Percentiles rank a stretch among this genome's conserved stretches.
phyloP scores from a whole-genome alignment of 2,888 invertebrate species.

The Caenorhabditis angaria region DNA sequence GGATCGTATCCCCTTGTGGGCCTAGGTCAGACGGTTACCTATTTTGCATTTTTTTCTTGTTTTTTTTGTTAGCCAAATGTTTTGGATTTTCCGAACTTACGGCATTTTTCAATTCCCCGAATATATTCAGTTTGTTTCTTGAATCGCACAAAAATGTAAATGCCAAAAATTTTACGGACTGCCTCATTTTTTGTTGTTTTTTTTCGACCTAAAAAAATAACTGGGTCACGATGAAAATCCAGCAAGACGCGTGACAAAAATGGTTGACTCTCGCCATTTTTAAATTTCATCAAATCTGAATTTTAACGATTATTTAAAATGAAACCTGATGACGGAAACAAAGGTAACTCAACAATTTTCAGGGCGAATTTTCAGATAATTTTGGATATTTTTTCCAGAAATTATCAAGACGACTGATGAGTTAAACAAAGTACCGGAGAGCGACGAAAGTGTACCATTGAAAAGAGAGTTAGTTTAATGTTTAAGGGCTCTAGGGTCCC shows the following conservation, averaged over 20 bases:
- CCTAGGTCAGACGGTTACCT: too few relatives aligned
- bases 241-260: neutral
- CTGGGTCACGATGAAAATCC: neutral
- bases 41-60: too few relatives aligned
- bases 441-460: neutral
- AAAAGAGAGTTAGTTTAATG: neutral
- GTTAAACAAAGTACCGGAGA: neutral
- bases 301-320: constrained; percentile 2
- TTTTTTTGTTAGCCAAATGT: neutral
- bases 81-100: neutral
- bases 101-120: neutral
- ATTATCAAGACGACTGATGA: neutral
- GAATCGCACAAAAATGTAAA: too few relatives aligned
- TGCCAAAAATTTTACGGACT: too few relatives aligned
- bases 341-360: neutral
- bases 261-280: neutral
- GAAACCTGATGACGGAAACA: constrained; percentile 1
- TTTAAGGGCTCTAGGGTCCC: too few relatives aligned
- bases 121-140: neutral
- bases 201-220: too few relatives aligned
- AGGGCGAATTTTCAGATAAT: too few relatives aligned
- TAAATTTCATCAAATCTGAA: neutral
- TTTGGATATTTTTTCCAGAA: neutral
- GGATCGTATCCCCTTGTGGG: too few relatives aligned
- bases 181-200: too few relatives aligned